These are phyloP conservation scores for Sebastes fasciatus DNA, from an alignment of 2,113 vertebrate species.

Conservation along the genomic window DNA sequence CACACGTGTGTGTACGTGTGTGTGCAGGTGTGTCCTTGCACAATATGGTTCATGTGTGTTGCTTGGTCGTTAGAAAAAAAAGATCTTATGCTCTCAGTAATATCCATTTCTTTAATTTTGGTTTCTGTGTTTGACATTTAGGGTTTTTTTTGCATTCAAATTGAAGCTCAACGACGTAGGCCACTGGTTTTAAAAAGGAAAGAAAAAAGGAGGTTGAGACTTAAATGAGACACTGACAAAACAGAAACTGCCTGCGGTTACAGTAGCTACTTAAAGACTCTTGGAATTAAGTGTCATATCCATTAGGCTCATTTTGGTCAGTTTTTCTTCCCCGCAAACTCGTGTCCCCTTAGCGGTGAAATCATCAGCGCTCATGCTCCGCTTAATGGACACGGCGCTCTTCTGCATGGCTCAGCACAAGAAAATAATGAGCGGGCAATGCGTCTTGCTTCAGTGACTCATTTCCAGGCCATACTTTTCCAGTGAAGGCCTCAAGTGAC, in stretches of 20 bases:
- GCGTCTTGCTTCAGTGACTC: slow-evolving; percentile 43
- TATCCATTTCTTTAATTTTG: slow-evolving; percentile 76
- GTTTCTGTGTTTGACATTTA: slow-evolving; percentile 74
- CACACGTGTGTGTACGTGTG: background rate
- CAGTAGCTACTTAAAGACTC: slow-evolving; percentile 47
- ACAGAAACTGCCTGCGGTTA: slow-evolving; percentile 42
- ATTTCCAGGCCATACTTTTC: slow-evolving; percentile 46
- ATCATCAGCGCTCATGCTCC: slow-evolving; percentile 31
- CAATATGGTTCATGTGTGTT: background rate
- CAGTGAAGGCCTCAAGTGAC: slow-evolving; percentile 40
- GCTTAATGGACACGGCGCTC: slow-evolving; percentile 39
- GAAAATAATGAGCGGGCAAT: slow-evolving; percentile 50
- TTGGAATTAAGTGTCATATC: slow-evolving; percentile 35
- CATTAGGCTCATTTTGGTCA: slow-evolving; percentile 51
- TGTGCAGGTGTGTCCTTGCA: background rate
- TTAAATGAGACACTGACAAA: slow-evolving; percentile 50
- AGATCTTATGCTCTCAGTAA: slow-evolving; percentile 38
- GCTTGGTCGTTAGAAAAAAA: slow-evolving; percentile 5
- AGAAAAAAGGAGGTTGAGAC: slow-evolving; percentile 34
- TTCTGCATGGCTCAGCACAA: slow-evolving; percentile 28
- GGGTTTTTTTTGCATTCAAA: slow-evolving; percentile 64
- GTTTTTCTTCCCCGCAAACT: slow-evolving; percentile 25
- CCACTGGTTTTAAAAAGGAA: slow-evolving; percentile 53
- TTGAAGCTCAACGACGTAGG: slow-evolving; percentile 62
- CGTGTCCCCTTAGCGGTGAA: slow-evolving; percentile 1